Evolutionary conservation across 2,113 vertebrate species (phyloP).

Genomic region (Heptranchias perlo): DNA sequence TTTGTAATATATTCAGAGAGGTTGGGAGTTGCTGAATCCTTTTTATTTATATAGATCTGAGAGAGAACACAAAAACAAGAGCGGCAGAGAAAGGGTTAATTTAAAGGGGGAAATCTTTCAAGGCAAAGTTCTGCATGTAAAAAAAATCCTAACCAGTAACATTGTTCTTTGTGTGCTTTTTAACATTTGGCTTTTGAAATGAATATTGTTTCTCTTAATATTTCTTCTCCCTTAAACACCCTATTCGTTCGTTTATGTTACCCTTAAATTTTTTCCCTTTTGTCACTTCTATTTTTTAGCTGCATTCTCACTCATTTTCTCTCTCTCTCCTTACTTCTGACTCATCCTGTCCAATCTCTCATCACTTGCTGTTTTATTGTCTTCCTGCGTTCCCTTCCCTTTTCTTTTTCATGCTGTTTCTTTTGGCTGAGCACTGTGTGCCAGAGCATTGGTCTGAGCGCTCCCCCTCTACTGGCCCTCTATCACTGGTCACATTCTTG

Average conservation of each 20-base stretch:
- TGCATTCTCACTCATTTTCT: neutral
- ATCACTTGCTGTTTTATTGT: neutral
- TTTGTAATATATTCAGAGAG: neutral
- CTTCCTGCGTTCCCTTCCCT: neutral
- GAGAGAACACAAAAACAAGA: neutral
- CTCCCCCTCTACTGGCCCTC: slow-evolving; percentile 53
- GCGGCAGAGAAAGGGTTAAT: neutral
- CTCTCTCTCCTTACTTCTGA: neutral
- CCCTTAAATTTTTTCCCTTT: neutral
- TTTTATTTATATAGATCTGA: neutral
- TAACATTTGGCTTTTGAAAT: neutral
- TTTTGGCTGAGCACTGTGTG: neutral
- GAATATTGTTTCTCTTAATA: neutral
- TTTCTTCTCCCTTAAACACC: neutral
- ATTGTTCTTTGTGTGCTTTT: neutral
- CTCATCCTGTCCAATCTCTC: neutral
- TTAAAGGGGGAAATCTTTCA: neutral
- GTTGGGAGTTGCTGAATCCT: neutral
- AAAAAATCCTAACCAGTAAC: neutral
- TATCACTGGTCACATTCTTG: slow-evolving; percentile 58
- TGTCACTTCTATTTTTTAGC: neutral
- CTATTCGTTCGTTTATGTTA: neutral
- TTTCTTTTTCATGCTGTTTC: neutral
- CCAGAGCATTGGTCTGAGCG: neutral
- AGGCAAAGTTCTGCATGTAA: neutral